Evolutionary conservation across 2,888 invertebrate genomes (phyloP).

Genomic region (Hydriomena furcata): DNA sequence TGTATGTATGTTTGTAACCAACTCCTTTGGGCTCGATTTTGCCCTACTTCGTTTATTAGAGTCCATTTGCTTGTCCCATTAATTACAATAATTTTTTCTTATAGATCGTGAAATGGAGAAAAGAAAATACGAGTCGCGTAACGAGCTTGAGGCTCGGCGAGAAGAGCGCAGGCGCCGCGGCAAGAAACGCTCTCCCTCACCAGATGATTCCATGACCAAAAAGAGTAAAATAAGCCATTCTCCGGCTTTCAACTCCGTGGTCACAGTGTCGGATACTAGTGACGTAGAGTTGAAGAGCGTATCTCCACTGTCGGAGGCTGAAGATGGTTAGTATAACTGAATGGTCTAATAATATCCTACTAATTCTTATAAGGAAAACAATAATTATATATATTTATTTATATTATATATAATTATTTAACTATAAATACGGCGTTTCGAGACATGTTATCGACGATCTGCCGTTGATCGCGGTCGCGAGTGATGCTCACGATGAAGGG

Average conservation of each 20-base stretch:
- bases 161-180: constrained; percentile 82
- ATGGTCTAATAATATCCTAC: not conserved
- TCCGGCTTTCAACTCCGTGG: constrained; percentile 69
- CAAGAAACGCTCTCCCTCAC: constrained; percentile 68
- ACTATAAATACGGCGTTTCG: no score
- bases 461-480: no score
- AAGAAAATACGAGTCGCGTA: constrained; percentile 88
- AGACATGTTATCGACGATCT: no score
- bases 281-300: constrained; percentile 77
- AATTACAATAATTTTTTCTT: not conserved
- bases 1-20: no score
- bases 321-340: constrained; percentile 59
- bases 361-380: not conserved
- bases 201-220: constrained; percentile 59
- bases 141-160: constrained; percentile 89
- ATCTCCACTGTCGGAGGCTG: constrained; percentile 66
- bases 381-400: no score
- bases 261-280: constrained; percentile 77
- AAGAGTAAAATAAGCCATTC: constrained; percentile 66
- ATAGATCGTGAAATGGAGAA: constrained; percentile 89
- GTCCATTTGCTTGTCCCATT: no score
- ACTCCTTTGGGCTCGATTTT: no score
- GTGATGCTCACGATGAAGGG: no score
- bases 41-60: no score
- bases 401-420: no score